These are phyloP conservation scores for Sebastes aleutianus DNA, from an alignment of 2,797 vertebrate species.

Conservation along the genomic window DNA sequence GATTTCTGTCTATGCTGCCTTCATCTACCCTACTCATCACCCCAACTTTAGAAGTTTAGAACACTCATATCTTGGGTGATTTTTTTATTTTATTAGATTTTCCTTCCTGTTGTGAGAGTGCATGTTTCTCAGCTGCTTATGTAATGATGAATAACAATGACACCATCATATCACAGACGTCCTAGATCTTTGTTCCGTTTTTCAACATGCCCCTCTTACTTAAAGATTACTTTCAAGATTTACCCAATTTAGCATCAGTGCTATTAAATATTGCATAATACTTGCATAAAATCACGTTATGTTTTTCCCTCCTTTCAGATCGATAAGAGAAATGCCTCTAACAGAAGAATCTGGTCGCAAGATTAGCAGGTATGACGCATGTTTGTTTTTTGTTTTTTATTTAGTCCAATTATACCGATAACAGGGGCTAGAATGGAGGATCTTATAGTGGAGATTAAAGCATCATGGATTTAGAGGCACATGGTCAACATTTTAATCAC, in stretches of 20 bases:
- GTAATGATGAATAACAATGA: neutral
- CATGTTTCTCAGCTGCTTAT: neutral
- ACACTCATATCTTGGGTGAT: no score
- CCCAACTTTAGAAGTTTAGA: no score
- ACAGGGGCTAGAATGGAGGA: neutral
- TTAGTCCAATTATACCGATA: slow-evolving; percentile 18
- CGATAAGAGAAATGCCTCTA: slow-evolving; percentile 63
- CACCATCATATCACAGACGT: neutral
- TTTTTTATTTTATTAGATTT: neutral
- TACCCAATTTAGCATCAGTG: neutral
- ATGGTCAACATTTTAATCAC: slow-evolving; percentile 44
- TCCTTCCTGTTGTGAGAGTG: neutral
- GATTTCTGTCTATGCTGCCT: no score
- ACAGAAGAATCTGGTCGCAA: slow-evolving; percentile 29
- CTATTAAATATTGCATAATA: neutral
- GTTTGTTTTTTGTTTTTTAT: neutral
- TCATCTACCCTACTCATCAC: no score
- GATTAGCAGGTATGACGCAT: slow-evolving; percentile 65
- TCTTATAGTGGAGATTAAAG: slow-evolving; percentile 26
- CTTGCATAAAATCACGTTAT: neutral
- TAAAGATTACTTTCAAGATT: neutral
- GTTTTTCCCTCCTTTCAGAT: slow-evolving; percentile 52
- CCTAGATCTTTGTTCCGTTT: neutral
- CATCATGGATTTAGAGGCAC: slow-evolving; percentile 14
- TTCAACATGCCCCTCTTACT: neutral